phyloP scores from a whole-genome alignment of 1,140 invertebrate species.

The Linepithema humile region DNA sequence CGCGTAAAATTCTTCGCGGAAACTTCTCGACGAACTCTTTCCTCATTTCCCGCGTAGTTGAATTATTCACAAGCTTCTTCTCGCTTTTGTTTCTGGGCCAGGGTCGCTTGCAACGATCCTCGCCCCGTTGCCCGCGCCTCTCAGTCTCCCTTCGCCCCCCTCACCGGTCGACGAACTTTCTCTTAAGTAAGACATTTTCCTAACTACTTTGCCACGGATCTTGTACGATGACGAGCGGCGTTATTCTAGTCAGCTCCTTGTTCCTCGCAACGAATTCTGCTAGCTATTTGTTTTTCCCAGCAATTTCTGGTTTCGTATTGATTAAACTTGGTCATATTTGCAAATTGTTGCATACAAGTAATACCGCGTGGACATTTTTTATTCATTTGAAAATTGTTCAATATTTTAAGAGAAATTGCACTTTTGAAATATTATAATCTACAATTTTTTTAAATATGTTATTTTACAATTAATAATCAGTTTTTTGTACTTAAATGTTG shows the following conservation, averaged over 20 bases:
- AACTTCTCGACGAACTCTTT: constrained; percentile 83
- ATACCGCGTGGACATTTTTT: too few species aligned
- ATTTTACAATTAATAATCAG: not conserved
- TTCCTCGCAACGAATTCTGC: not conserved
- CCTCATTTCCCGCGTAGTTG: constrained; percentile 83
- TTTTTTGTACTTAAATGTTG: too few species aligned
- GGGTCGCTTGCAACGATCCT: constrained; percentile 80
- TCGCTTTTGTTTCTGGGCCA: constrained; percentile 84
- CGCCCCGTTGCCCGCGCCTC: constrained; percentile 18
- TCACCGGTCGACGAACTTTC: constrained; percentile 72
- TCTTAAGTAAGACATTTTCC: constrained; percentile 74
- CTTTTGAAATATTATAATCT: not conserved
- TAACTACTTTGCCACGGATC: constrained; percentile 71
- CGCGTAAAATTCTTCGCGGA: constrained; percentile 81
- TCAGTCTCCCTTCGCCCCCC: not conserved
- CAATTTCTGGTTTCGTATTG: not conserved
- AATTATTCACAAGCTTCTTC: constrained; percentile 84
- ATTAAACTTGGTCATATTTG: not conserved
- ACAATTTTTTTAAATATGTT: not conserved
- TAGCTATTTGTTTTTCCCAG: constrained; percentile 25
- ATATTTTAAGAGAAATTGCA: not conserved
- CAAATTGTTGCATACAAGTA: not conserved
- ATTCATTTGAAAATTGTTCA: not conserved
- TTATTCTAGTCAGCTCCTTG: constrained; percentile 58
- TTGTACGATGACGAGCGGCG: constrained; percentile 29